phyloP scores from a whole-genome alignment of 2,113 vertebrate species.

The Lethenteron camtschaticum region DNA sequence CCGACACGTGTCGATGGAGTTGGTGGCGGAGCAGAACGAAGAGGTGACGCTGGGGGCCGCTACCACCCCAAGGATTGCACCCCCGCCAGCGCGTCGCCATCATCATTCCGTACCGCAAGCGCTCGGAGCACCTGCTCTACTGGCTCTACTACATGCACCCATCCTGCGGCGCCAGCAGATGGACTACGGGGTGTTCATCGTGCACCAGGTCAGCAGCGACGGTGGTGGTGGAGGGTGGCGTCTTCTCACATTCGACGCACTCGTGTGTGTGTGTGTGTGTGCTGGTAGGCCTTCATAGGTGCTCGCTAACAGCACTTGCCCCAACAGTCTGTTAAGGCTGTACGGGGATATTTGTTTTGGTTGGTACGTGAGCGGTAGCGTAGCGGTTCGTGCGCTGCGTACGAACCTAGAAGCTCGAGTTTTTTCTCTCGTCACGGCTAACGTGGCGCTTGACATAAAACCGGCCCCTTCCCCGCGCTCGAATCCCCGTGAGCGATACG shows the following conservation, averaged over 20 bases:
- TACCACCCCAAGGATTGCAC: constrained; percentile 36
- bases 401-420: neutral
- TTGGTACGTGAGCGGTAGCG: neutral
- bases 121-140: constrained; percentile 33
- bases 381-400: neutral
- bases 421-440: too few relatives aligned
- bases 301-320: neutral
- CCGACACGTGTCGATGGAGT: constrained; percentile 22
- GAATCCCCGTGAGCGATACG: too few relatives aligned
- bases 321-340: neutral
- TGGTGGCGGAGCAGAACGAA: constrained; percentile 28
- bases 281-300: neutral
- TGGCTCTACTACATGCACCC: constrained; percentile 38
- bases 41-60: constrained; percentile 28
- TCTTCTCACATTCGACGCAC: too few relatives aligned
- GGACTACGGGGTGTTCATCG: constrained; percentile 34
- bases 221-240: neutral
- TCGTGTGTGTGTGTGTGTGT: neutral
- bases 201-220: constrained; percentile 29
- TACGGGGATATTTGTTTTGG: too few relatives aligned
- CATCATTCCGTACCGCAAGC: constrained; percentile 34
- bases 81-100: constrained; percentile 28
- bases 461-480: too few relatives aligned
- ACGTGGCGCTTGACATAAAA: too few relatives aligned
- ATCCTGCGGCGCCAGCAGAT: constrained; percentile 44